These are phyloP conservation scores for Neotoxoptera formosana DNA, from an alignment of 1,140 invertebrate genomes.

Conservation along the genomic window DNA sequence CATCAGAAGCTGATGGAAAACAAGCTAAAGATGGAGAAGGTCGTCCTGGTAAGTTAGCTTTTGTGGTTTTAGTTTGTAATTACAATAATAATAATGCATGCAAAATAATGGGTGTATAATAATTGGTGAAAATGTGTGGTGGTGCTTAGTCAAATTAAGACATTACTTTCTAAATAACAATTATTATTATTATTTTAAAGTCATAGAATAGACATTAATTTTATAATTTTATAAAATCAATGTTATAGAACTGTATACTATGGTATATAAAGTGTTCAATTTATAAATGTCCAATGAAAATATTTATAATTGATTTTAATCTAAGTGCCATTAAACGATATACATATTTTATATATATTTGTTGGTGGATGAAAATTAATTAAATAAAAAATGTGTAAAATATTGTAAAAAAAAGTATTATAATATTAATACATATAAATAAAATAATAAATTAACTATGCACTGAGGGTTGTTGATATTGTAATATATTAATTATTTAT, in stretches of 20 bases:
- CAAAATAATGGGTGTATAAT: conserved; percentile 20
- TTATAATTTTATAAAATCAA: neutral
- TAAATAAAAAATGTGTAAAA: neutral
- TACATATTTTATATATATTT: neutral
- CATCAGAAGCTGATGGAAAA: conserved; percentile 68
- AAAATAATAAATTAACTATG: neutral
- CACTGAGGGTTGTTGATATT: neutral
- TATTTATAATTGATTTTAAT: neutral
- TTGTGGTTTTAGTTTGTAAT: neutral
- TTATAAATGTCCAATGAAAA: neutral
- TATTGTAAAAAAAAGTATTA: neutral
- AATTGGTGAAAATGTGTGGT: neutral
- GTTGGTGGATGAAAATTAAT: neutral
- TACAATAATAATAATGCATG: conserved; percentile 27
- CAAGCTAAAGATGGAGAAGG: conserved; percentile 64
- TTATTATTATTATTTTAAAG: neutral
- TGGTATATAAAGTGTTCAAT: neutral
- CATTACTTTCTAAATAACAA: neutral
- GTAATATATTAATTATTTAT: conserved; percentile 6
- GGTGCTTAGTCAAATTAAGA: neutral
- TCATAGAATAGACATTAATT: neutral
- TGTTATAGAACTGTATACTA: neutral
- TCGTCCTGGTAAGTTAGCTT: conserved; percentile 61
- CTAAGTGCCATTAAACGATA: neutral
- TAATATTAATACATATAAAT: neutral